Conservation (phyloP, 2,888 invertebrate genomes). For the Lithosia quadra region DNA sequence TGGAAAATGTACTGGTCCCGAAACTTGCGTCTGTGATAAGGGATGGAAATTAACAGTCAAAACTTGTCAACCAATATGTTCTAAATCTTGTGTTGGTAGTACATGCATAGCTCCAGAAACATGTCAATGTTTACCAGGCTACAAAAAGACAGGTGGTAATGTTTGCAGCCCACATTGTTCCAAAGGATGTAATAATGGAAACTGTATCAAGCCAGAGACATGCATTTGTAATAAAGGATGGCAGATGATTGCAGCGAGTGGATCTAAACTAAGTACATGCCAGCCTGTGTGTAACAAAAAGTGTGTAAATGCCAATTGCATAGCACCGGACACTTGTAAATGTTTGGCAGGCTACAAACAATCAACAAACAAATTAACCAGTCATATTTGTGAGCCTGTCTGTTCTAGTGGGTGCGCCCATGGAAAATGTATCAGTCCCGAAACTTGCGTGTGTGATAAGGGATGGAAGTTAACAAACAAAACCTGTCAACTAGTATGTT, state of each 20-base stretch:
- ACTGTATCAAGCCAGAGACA: neutral
- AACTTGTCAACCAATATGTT: slow-evolving; percentile 31
- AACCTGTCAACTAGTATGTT: slow-evolving; percentile 25
- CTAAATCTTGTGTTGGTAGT: slow-evolving; percentile 11
- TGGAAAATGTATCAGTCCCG: slow-evolving; percentile 32
- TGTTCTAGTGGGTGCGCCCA: slow-evolving; percentile 26
- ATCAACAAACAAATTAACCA: neutral
- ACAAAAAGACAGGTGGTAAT: neutral
- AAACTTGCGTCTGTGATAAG: slow-evolving; percentile 43
- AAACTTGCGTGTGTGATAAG: slow-evolving; percentile 25
- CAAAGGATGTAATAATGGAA: neutral
- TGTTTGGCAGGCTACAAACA: slow-evolving; percentile 18
- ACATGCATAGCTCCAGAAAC: slow-evolving; percentile 26
- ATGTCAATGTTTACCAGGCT: slow-evolving; percentile 12
- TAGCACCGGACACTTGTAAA: slow-evolving; percentile 1
- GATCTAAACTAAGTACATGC: slow-evolving; percentile 1
- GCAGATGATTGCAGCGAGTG: neutral
- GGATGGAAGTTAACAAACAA: slow-evolving; percentile 25
- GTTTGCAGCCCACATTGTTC: neutral
- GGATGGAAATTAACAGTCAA: slow-evolving; percentile 24
- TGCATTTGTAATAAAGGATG: neutral
- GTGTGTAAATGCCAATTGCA: slow-evolving; percentile 2
- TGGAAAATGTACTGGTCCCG: slow-evolving; percentile 49
- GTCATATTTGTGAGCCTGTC: slow-evolving; percentile 20
- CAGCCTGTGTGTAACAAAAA: neutral